These are phyloP conservation scores for Tapera naevia DNA, from an alignment of 2,797 vertebrate species.

Conservation along the genomic window DNA sequence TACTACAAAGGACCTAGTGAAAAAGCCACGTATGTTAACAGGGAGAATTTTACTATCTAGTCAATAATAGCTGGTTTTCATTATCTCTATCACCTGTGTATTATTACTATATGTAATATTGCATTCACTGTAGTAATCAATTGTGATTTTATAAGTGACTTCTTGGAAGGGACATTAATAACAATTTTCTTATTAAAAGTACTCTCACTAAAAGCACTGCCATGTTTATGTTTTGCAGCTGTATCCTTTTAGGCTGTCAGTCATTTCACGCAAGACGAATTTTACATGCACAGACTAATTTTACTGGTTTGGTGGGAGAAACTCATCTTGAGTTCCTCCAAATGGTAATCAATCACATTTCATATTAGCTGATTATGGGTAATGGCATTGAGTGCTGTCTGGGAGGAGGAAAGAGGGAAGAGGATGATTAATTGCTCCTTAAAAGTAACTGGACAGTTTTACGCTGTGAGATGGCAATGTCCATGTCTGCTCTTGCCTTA, in stretches of 20 bases:
- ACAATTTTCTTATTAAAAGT: not conserved
- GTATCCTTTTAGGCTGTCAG: not conserved
- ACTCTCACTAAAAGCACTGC: conserved; percentile 1
- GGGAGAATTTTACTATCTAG: not conserved
- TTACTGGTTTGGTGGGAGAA: not conserved
- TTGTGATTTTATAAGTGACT: not conserved
- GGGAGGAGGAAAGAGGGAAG: not conserved
- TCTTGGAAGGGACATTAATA: conserved; percentile 33
- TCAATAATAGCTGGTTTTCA: not conserved
- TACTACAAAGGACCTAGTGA: not conserved
- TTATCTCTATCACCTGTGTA: not conserved
- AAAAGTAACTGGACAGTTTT: conserved; percentile 14
- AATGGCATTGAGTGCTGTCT: not conserved
- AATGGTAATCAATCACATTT: not conserved
- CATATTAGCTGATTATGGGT: conserved; percentile 6
- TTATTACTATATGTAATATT: not conserved
- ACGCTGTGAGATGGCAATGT: not conserved
- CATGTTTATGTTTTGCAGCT: conserved; percentile 14
- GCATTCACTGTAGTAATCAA: not conserved
- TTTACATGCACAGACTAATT: not conserved
- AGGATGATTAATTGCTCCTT: conserved; percentile 17
- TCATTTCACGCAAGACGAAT: not conserved
- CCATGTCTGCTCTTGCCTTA: not conserved
- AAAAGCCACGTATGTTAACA: not conserved
- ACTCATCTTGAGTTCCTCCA: not conserved